These are phyloP conservation scores for Drosophila cardini DNA, from an alignment of 1,140 invertebrate genomes.

Conservation along the genomic window DNA sequence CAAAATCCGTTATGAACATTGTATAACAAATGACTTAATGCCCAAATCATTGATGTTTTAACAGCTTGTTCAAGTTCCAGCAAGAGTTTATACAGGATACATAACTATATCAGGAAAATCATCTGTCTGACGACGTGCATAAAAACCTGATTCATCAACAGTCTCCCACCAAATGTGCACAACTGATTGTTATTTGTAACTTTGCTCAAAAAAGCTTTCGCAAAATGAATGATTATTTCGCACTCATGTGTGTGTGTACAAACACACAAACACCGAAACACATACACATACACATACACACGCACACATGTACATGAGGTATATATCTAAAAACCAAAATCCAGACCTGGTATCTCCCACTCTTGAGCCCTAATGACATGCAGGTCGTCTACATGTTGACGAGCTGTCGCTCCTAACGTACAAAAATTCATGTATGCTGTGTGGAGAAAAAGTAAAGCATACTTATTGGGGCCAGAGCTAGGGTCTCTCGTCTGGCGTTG, in stretches of 20 bases:
- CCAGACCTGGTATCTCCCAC: constrained; percentile 13
- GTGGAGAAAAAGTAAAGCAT: constrained; percentile 26
- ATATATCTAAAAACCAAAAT: constrained; percentile 43
- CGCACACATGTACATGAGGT: constrained; percentile 5
- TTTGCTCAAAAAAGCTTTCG: constrained; percentile 38
- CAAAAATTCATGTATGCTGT: constrained; percentile 6
- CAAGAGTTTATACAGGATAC: background rate
- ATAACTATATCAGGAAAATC: constrained; percentile 14
- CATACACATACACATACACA: background rate
- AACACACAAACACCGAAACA: background rate
- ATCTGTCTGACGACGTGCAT: constrained; percentile 16
- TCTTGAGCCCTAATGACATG: constrained; percentile 64
- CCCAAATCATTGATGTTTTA: constrained; percentile 6
- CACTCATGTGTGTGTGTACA: constrained; percentile 39
- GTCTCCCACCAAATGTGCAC: background rate
- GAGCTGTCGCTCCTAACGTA: constrained; percentile 53
- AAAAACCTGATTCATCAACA: constrained; percentile 33
- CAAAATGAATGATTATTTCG: constrained; percentile 72
- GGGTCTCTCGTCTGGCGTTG: constrained; percentile 26
- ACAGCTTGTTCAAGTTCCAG: constrained; percentile 15
- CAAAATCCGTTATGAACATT: too few species aligned
- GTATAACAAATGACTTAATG: constrained; percentile 9
- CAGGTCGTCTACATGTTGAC: constrained; percentile 58
- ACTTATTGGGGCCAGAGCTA: constrained; percentile 34
- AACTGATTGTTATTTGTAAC: constrained; percentile 40